These are phyloP conservation scores for Carduelis carduelis DNA, from an alignment of 2,797 vertebrate species.

Conservation along the genomic window DNA sequence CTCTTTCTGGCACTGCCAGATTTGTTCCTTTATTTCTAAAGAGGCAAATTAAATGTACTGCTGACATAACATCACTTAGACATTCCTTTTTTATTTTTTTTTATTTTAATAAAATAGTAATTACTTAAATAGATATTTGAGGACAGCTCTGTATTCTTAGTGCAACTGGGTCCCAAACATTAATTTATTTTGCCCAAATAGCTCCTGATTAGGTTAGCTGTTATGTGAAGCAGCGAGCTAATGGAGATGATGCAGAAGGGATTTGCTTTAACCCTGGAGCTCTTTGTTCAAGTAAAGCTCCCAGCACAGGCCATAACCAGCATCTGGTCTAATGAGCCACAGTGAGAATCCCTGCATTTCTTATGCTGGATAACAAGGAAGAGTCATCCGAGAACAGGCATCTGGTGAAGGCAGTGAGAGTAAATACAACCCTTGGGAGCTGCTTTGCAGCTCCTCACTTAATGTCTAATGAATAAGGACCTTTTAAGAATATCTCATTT, in stretches of 20 bases:
- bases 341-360: constrained; percentile 7
- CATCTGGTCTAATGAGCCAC: constrained; percentile 55
- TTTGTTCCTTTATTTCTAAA: neutral
- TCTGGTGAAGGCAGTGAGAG: neutral
- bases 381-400: neutral
- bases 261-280: constrained; percentile 36
- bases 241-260: constrained; percentile 31
- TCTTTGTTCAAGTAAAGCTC: constrained; percentile 41
- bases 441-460: neutral
- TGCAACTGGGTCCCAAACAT: neutral
- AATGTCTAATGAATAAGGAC: neutral
- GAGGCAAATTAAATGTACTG: neutral
- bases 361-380: constrained; percentile 16
- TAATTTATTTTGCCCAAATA: neutral
- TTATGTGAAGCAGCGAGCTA: neutral
- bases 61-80: neutral
- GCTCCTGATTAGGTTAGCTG: neutral
- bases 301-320: constrained; percentile 3
- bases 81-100: neutral
- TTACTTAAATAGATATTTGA: neutral
- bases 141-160: neutral
- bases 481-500: neutral
- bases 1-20: neutral
- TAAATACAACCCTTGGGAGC: neutral
- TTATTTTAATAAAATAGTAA: neutral